These are phyloP conservation scores for Nanger granti DNA, from an alignment of 2,113 vertebrate species.

Conservation along the genomic window DNA sequence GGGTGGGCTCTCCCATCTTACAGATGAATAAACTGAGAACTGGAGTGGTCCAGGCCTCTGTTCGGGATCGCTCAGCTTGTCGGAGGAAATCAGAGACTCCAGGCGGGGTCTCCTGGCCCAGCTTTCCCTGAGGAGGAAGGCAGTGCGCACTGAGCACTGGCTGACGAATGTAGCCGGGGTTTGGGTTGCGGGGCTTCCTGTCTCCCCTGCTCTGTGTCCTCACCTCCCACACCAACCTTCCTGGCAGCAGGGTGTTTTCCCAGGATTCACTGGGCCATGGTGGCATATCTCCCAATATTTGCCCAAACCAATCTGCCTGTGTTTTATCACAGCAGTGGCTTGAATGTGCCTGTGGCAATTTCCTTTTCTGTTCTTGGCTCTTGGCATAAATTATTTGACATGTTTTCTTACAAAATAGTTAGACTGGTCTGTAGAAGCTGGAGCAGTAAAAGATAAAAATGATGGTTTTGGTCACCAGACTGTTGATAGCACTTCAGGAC, in stretches of 20 bases:
- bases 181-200: neutral
- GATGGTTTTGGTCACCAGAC: neutral
- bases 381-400: conserved; percentile 23
- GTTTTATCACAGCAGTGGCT: conserved; percentile 19
- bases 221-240: neutral
- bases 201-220: neutral
- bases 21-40: neutral
- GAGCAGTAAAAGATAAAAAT: neutral
- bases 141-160: neutral
- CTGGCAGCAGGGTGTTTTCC: neutral
- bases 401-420: conserved; percentile 41
- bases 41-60: neutral
- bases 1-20: neutral
- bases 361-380: conserved; percentile 29
- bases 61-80: neutral
- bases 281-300: neutral
- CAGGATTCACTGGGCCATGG: neutral
- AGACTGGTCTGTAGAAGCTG: neutral
- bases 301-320: neutral
- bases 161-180: neutral
- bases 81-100: neutral
- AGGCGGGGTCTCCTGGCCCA: neutral
- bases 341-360: conserved; percentile 28
- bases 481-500: conserved; percentile 8
- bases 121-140: neutral